phyloP scores from a whole-genome alignment of 2,888 invertebrate species.

The Parelbella ahira region DNA sequence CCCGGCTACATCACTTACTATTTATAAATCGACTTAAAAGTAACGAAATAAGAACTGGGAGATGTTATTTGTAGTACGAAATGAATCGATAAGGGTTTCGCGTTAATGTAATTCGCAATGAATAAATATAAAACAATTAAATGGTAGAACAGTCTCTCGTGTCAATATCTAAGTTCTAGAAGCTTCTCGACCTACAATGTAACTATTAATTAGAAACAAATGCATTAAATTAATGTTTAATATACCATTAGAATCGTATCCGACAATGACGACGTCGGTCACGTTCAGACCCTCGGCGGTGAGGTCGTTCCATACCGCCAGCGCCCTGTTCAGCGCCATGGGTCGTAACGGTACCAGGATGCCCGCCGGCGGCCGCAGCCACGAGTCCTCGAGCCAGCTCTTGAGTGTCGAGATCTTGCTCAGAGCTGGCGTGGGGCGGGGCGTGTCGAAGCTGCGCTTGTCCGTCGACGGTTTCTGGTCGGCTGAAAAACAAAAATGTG shows the following conservation, averaged over 20 bases:
- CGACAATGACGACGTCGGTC: slow-evolving; percentile 63
- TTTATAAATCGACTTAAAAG: too few relatives aligned
- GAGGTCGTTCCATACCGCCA: slow-evolving; percentile 68
- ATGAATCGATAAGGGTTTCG: too few relatives aligned
- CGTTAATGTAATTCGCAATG: too few relatives aligned
- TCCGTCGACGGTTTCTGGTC: slow-evolving; percentile 40
- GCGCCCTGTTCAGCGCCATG: slow-evolving; percentile 54
- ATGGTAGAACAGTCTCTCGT: too few relatives aligned
- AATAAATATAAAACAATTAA: too few relatives aligned
- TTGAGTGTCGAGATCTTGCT: slow-evolving; percentile 54
- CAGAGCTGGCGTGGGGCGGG: slow-evolving; percentile 37
- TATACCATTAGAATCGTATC: slow-evolving; percentile 72
- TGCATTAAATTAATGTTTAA: too few relatives aligned
- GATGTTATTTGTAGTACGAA: too few relatives aligned
- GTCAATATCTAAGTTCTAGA: too few relatives aligned
- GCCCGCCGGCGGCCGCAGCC: slow-evolving; percentile 66
- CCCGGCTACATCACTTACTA: too few relatives aligned
- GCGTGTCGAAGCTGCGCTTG: slow-evolving; percentile 41
- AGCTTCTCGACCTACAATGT: too few relatives aligned
- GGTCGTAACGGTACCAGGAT: slow-evolving; percentile 68
- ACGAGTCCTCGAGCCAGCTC: slow-evolving; percentile 67
- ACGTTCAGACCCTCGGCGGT: slow-evolving; percentile 53
- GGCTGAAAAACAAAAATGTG: slow-evolving; percentile 36
- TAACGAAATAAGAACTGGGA: too few relatives aligned
- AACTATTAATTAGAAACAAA: too few relatives aligned